Base-by-base conservation (phyloP, 2,797 vertebrate species). In the Tarsius wallacei region DNA sequence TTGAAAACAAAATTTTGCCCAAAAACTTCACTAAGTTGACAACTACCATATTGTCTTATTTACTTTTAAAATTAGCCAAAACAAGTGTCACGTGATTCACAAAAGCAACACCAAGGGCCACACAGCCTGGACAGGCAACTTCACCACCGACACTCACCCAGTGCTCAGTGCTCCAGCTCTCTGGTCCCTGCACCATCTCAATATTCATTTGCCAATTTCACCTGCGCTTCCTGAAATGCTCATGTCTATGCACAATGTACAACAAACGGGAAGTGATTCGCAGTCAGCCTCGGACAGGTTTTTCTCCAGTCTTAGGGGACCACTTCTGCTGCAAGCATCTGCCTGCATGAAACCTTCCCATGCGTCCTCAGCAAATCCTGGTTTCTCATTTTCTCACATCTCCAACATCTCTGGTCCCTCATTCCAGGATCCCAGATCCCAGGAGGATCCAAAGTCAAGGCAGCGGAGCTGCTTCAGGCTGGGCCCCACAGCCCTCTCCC, bases 11-110 rank as follows among this genome's bases (percentile, higher is more conserved):
- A 94, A 24, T 17, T 49, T 81, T 91, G 9, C 11, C 47, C 53
- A 36, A 93, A 66, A 81, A 83, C 26, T 51, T 68, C 26, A 91
- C 55, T 66, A 53, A 91, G 28, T 31, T 49, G 57, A 16, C 57
- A 63, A 9, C 55, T 31, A 33, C 36, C 3, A 36, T 68, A 31
- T 2, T 49, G 17, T 53, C 53, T 70, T 21, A 87, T 1, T 59
- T 64, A 81, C n/a, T 78, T 93, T 61, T 76, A 77, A 61, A 70
- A 68, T 17, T 36, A 33, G 57, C 47, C 51, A 68, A 77, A 73
- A 49, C 14, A 10, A 5, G 1, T 24, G 63, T 33, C 55, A 70
- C 36, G 31, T 59, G 64, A 70, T 14, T 71, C 51, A n/a, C 16
- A 12, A 63, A 61, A 87, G 33, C 22, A 73, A n/a, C 59, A 63